These are phyloP conservation scores for Butorides virescens DNA, from an alignment of 2,113 vertebrate genomes.

Conservation along the genomic window DNA sequence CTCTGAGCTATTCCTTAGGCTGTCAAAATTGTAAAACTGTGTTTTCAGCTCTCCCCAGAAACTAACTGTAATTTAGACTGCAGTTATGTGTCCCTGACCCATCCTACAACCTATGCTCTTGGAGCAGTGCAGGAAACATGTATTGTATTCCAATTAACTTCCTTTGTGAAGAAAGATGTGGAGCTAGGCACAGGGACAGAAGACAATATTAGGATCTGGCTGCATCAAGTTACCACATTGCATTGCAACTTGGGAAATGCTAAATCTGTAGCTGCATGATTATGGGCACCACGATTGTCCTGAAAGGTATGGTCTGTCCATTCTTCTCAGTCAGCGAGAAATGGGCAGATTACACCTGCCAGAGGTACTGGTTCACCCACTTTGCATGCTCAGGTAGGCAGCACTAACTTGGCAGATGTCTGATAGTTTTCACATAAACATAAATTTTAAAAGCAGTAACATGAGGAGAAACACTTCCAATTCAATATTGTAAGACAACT, in stretches of 20 bases:
- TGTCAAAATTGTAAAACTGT: not conserved
- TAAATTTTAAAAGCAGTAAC: not conserved
- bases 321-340: not conserved
- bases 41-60: slow-evolving; percentile 3
- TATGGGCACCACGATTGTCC: not conserved
- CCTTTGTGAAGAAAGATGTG: not conserved
- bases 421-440: not conserved
- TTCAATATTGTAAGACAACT: not conserved
- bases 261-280: not conserved
- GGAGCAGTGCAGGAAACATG: not conserved
- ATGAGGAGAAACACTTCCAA: not conserved
- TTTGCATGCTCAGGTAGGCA: not conserved
- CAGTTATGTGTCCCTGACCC: not conserved
- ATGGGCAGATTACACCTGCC: not conserved
- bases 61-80: not conserved
- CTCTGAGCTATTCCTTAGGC: not conserved
- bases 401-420: not conserved
- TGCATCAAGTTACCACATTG: not conserved
- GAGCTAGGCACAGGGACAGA: not conserved
- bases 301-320: not conserved
- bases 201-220: not conserved
- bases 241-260: not conserved
- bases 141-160: not conserved
- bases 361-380: not conserved
- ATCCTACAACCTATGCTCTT: not conserved